These are phyloP conservation scores for Oncorhynchus keta DNA, from an alignment of 2,113 vertebrate genomes.

Conservation along the genomic window DNA sequence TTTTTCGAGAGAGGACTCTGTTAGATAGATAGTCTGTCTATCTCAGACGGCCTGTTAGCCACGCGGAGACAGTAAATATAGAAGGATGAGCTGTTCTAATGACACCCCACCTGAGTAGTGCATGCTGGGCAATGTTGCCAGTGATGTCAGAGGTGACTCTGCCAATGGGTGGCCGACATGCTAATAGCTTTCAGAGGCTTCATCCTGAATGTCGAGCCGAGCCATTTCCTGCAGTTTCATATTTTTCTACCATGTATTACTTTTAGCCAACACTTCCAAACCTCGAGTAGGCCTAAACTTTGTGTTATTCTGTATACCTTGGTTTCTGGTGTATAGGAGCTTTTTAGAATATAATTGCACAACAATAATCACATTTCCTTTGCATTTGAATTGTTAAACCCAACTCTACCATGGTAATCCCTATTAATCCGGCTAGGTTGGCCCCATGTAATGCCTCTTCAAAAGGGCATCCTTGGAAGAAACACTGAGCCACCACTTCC, in stretches of 20 bases:
- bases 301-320: not conserved
- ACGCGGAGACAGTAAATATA: slow-evolving; percentile 23
- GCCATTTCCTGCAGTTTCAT: not conserved
- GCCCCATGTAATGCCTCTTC: slow-evolving; percentile 41
- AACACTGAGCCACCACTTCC: not conserved
- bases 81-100: slow-evolving; percentile 38
- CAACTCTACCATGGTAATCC: slow-evolving; percentile 50
- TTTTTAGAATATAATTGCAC: not conserved
- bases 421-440: slow-evolving; percentile 60
- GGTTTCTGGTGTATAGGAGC: not conserved
- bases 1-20: not conserved
- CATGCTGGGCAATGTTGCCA: slow-evolving; percentile 12
- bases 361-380: slow-evolving; percentile 1
- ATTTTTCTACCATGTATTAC: no score
- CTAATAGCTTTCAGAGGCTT: not conserved
- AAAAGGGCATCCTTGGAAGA: not conserved
- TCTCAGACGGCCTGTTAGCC: not conserved
- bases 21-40: not conserved
- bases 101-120: slow-evolving; percentile 40
- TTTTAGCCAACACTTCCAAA: not conserved
- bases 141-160: no score
- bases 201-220: not conserved
- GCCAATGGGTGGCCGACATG: not conserved
- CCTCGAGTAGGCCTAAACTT: not conserved
- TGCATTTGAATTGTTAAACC: slow-evolving; percentile 43